phyloP scores from a whole-genome alignment of 2,888 invertebrate genomes.

The Dolichopus griseipennis region DNA sequence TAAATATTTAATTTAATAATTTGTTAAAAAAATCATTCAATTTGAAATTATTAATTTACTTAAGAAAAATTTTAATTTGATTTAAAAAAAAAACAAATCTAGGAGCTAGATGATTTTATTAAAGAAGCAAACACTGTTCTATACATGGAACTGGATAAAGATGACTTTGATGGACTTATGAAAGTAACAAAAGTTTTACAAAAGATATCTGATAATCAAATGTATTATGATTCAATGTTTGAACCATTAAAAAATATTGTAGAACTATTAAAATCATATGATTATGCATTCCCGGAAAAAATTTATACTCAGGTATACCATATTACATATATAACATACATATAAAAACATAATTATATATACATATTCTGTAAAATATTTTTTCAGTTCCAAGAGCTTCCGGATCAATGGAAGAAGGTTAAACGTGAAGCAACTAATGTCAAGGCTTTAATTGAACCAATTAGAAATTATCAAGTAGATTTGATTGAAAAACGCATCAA shows the following conservation, averaged over 20 bases:
- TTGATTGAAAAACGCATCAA: slow-evolving; percentile 74
- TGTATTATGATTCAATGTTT: slow-evolving; percentile 79
- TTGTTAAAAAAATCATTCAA: too few relatives aligned
- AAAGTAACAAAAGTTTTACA: slow-evolving; percentile 74
- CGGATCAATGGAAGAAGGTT: slow-evolving; percentile 77
- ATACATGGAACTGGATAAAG: slow-evolving; percentile 62
- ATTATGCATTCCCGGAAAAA: slow-evolving; percentile 78
- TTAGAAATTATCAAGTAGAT: slow-evolving; percentile 81
- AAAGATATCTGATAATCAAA: slow-evolving; percentile 66
- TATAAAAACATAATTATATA: too few relatives aligned
- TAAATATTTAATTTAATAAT: too few relatives aligned
- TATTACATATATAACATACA: too few relatives aligned
- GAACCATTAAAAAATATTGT: slow-evolving; percentile 80
- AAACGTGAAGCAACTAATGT: slow-evolving; percentile 75
- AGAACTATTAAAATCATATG: slow-evolving; percentile 71
- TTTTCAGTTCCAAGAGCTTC: slow-evolving; percentile 59
- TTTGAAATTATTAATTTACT: too few relatives aligned
- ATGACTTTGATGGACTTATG: slow-evolving; percentile 78
- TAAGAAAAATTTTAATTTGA: too few relatives aligned
- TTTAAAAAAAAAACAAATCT: too few relatives aligned
- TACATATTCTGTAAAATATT: too few relatives aligned
- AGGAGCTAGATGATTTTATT: slow-evolving; percentile 70
- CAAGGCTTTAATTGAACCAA: slow-evolving; percentile 77
- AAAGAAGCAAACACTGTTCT: slow-evolving; percentile 63
- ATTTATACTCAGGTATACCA: slow-evolving; percentile 56